Conservation (phyloP, 2,888 invertebrate species). For the Epinotia demarniana region DNA sequence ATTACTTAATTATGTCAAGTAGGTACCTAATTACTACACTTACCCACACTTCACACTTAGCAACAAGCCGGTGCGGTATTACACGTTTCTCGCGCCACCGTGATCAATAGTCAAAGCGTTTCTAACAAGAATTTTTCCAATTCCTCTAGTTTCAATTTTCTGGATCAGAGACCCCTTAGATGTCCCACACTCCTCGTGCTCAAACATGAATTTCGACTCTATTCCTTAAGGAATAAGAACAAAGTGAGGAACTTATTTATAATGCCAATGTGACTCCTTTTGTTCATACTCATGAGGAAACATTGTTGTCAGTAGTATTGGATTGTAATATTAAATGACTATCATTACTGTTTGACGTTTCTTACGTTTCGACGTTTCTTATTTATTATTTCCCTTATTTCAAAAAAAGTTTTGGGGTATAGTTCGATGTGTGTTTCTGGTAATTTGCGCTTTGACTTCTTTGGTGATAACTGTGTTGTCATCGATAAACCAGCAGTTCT, state of each 20-base stretch:
- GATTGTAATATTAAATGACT: neutral
- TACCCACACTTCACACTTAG: neutral
- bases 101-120: slow-evolving; percentile 6
- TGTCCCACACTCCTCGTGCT: slow-evolving; percentile 17
- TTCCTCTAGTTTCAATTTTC: slow-evolving; percentile 38
- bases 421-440: too few relatives aligned
- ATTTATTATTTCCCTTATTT: too few relatives aligned
- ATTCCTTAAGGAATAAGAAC: neutral
- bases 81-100: neutral
- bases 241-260: neutral
- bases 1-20: too few relatives aligned
- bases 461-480: too few relatives aligned
- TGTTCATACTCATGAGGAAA: slow-evolving; percentile 13
- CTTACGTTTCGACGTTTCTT: too few relatives aligned
- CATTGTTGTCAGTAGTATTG: neutral
- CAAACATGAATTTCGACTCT: slow-evolving; percentile 8
- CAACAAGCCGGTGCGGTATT: neutral
- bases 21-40: neutral
- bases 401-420: too few relatives aligned
- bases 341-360: too few relatives aligned
- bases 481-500: too few relatives aligned
- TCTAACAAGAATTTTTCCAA: slow-evolving; percentile 20
- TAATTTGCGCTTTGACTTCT: too few relatives aligned
- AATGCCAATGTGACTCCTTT: slow-evolving; percentile 17
- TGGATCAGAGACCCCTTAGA: slow-evolving; percentile 27